Base-by-base conservation (phyloP, 2,888 invertebrate species). In the Himalopsyche japonica region DNA sequence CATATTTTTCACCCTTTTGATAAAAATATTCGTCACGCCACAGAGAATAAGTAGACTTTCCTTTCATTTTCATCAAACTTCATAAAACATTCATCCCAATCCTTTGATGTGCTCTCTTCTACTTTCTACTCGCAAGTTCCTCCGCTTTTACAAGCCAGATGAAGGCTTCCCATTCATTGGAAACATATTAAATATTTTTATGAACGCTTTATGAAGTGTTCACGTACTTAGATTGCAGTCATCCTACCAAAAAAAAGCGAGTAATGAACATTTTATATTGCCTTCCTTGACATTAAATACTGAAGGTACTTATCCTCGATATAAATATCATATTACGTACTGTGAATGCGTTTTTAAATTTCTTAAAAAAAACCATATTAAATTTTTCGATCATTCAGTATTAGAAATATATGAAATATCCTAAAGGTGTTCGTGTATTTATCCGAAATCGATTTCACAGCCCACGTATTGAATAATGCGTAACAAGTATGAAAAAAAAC, bases 11-110 rank as follows among this genome's bases (percentile, higher is more conserved):
- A 43, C 79, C 12, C 7, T 1, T n/a, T 32, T 8, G 8, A 2
- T 20, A 57, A 57, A 57, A 57, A 1, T 7, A 20, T 24, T 57
- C 57, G 6, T 8, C 20, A 30, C 57, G 49, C n/a, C 76, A 64
- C 47, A 57, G 57, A 20, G 20, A 57, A 81, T 79, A 79, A 82
- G 84, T 30, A 81, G 84, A 76, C 82, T 82, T 84, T 82, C 86
- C 86, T 87, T 87, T 87, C 87, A 87, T 87, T 87, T 87, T 87
- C 87, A 87, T 87, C 87, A 87, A 87, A 87, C 87, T 86, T 87
- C 87, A 87, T 87, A 81, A 87, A 87, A 87, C 87, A 87, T 87
- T 87, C 87, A 87, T 87, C 82, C 83, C 87, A 87, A 87, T 86
- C 87, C 87, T 87, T 87, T 87, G 87, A 87, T 86, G 87, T 87